A percentile compares a stretch with the other conserved stretches of the same genome.
These are phyloP conservation scores for Cercocebus atys DNA, from an alignment of 2,113 vertebrate species.

Conservation along the genomic window DNA sequence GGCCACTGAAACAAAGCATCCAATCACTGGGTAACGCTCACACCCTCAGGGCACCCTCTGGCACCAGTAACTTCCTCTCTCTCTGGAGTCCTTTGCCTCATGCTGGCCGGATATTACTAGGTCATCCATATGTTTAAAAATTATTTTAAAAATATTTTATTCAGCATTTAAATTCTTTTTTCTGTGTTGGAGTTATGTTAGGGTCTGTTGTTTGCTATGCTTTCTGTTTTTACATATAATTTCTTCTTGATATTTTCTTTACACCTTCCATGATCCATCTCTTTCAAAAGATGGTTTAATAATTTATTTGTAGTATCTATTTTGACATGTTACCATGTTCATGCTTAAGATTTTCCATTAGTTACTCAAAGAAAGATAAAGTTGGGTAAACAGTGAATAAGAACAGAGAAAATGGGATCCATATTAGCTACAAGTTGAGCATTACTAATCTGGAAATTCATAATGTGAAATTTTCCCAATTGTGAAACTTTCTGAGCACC, in stretches of 20 bases:
- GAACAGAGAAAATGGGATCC: background rate
- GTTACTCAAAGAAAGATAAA: background rate
- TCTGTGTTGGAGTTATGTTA: background rate
- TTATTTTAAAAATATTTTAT: background rate
- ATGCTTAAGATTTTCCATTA: background rate
- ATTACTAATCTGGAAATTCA: background rate
- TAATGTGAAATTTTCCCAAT: background rate
- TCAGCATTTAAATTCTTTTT: background rate
- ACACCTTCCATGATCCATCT: background rate
- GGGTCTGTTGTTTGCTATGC: background rate
- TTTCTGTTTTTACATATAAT: background rate
- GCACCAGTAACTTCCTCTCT: background rate
- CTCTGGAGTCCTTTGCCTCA: background rate
- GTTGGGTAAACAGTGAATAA: background rate
- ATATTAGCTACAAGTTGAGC: background rate
- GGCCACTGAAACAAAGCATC: background rate
- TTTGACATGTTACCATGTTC: background rate
- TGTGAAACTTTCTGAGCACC: background rate
- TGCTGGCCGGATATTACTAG: background rate
- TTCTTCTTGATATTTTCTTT: background rate
- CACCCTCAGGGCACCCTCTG: background rate
- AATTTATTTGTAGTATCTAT: background rate
- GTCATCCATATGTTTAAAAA: background rate
- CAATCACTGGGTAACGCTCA: background rate
- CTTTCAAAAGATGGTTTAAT: background rate